Conservation (phyloP, 1,140 invertebrate genomes). For the Drosophila bocqueti region DNA sequence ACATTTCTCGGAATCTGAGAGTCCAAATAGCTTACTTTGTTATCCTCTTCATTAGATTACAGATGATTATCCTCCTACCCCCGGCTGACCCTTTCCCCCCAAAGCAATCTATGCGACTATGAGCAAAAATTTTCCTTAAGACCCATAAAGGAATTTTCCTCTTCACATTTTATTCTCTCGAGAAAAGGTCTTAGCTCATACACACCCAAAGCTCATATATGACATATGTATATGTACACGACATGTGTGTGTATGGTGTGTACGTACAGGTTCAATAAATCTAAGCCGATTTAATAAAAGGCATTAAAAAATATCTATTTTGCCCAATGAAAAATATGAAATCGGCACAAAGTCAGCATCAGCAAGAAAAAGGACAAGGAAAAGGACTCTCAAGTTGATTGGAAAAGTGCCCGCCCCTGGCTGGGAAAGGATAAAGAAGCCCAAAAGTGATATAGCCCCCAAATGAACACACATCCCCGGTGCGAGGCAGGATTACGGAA, state of each 20-base stretch:
- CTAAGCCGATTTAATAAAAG: conserved; percentile 79
- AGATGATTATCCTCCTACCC: conserved; percentile 6
- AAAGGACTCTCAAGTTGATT: conserved; percentile 58
- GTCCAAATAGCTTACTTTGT: conserved; percentile 4
- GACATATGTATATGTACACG: not conserved
- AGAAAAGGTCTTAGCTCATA: conserved; percentile 15
- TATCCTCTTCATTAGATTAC: conserved; percentile 31
- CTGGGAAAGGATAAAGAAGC: conserved; percentile 45
- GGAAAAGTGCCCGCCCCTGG: conserved; percentile 48
- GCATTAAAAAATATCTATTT: conserved; percentile 82
- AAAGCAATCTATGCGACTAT: conserved; percentile 14
- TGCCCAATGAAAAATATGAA: conserved; percentile 78
- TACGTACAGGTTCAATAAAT: conserved; percentile 66
- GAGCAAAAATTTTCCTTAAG: conserved; percentile 21
- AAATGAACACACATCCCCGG: conserved; percentile 49
- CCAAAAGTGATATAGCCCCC: conserved; percentile 45
- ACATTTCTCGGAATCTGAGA: not conserved
- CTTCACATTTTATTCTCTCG: not conserved
- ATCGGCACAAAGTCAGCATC: conserved; percentile 63
- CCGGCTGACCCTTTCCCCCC: not conserved
- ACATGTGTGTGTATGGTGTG: not conserved
- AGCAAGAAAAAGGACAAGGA: conserved; percentile 58
- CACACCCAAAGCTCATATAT: conserved; percentile 12
- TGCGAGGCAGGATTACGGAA: conserved; percentile 7
- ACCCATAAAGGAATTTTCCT: conserved; percentile 43